Evolutionary conservation across 2,113 vertebrate genomes (phyloP).

Genomic region (Chiloscyllium plagiosum): DNA sequence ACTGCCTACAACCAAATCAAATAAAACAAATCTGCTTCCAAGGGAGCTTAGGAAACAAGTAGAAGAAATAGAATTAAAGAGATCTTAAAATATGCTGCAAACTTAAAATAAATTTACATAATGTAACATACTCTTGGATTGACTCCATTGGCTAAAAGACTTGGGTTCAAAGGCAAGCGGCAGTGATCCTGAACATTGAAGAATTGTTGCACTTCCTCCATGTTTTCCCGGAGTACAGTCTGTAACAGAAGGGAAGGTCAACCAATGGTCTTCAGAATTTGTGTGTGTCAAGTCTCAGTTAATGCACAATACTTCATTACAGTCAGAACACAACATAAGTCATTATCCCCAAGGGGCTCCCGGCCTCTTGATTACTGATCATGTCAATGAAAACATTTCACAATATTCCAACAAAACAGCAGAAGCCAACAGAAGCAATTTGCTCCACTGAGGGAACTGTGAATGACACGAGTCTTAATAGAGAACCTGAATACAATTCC

Average conservation of each 20-base stretch:
- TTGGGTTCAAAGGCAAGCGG: conserved; percentile 85
- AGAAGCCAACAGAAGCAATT: not conserved
- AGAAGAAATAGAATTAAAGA: not conserved
- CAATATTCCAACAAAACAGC: not conserved
- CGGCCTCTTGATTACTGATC: not conserved
- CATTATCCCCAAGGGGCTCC: not conserved
- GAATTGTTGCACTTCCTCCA: conserved; percentile 82
- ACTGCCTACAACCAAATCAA: not conserved
- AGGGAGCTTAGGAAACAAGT: not conserved
- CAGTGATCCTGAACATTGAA: conserved; percentile 77
- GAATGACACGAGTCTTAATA: not conserved
- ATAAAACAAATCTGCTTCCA: not conserved
- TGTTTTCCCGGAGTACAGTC: conserved; percentile 67
- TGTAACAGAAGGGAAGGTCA: conserved; percentile 41
- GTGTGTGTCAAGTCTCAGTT: not conserved
- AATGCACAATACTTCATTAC: not conserved
- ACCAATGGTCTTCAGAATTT: not conserved
- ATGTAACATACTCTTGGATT: conserved; percentile 72
- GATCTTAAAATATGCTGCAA: not conserved
- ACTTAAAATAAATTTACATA: not conserved
- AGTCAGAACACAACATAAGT: conserved; percentile 11
- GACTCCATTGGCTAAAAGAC: conserved; percentile 77
- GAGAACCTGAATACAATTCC: not conserved
- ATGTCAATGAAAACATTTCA: not conserved
- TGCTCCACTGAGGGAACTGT: not conserved